phyloP scores from a whole-genome alignment of 2,113 vertebrate genomes.

The Strix uralensis region DNA sequence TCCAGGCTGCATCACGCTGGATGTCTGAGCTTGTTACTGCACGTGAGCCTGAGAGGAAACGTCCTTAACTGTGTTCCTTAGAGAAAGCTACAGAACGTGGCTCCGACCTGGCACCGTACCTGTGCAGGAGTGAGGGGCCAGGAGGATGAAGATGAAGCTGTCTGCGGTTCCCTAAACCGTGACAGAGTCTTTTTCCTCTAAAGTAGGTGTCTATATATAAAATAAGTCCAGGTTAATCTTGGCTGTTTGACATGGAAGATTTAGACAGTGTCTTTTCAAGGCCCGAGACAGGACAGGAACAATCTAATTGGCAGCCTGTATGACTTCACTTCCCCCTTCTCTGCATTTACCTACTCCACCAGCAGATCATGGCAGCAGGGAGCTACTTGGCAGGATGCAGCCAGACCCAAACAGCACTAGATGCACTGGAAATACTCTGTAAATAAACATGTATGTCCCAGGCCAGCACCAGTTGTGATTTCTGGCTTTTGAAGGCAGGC shows the following conservation, averaged over 20 bases:
- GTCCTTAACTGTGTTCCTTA: neutral
- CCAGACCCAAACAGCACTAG: neutral
- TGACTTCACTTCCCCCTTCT: neutral
- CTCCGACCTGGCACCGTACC: neutral
- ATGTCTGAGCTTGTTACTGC: neutral
- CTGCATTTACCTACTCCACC: neutral
- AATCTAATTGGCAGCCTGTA: neutral
- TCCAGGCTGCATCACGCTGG: neutral
- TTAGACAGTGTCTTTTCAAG: neutral
- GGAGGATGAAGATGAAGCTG: neutral
- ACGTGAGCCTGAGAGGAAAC: neutral
- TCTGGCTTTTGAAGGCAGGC: neutral
- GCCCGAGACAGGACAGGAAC: neutral
- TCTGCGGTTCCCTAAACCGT: neutral
- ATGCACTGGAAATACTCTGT: neutral
- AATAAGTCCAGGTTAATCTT: neutral
- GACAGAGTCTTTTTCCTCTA: neutral
- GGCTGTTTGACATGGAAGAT: neutral
- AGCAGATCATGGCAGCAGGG: neutral
- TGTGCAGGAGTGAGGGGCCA: neutral
- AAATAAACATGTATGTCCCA: neutral
- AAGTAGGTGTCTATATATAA: neutral
- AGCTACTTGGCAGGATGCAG: neutral
- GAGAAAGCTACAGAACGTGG: neutral
- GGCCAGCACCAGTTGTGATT: neutral